Base-by-base conservation (phyloP, 2,888 invertebrate species). In the Papilio gigon region DNA sequence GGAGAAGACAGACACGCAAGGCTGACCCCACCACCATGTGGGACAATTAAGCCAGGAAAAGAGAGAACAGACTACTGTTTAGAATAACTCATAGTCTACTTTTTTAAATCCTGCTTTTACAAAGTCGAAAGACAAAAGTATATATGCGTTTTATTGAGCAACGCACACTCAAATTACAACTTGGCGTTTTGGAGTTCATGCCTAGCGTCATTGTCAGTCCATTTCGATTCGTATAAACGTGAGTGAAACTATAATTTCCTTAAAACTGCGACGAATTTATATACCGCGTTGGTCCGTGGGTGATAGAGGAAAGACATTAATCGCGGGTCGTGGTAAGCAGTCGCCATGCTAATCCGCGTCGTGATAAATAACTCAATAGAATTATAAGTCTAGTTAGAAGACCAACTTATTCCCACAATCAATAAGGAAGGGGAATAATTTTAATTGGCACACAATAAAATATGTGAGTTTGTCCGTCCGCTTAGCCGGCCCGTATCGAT, bases 371-470 rank as follows among this genome's bases (percentile, higher is more conserved):
- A 56, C n/a, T 61, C 58, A 68, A 63, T 59, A 27, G 58, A 63
- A 65, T 68, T 71, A 73, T 74, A 74, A 74, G 67, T 73, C 72
- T 71, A 71, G 64, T 70, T 72, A 68, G 69, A 65, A 69, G 69
- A 74, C 73, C 68, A 75, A 74, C 72, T 76, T 74, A 73, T 73
- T 76, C 77, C 70, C 75, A 77, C 78, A 78, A 78, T 80, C 80
- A 77, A 76, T 75, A 75, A 78, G 80, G 80, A 82, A 84, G 85
- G 80, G 76, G 82, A 84, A 84, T 86, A 81, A 86, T 85, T 89
- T 89, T 90, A 90, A 90, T 90, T 90, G 90, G 89, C 88, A 82
- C 80, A 85, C 87, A 88, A 88, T 89, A 88, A 88, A 89, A 88
- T 89, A 87, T 88, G 84, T 83, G 84, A 82, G 84, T 81, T 78